These are phyloP conservation scores for Nothobranchius furzeri DNA, from an alignment of 2,113 vertebrate species.

Conservation along the genomic window DNA sequence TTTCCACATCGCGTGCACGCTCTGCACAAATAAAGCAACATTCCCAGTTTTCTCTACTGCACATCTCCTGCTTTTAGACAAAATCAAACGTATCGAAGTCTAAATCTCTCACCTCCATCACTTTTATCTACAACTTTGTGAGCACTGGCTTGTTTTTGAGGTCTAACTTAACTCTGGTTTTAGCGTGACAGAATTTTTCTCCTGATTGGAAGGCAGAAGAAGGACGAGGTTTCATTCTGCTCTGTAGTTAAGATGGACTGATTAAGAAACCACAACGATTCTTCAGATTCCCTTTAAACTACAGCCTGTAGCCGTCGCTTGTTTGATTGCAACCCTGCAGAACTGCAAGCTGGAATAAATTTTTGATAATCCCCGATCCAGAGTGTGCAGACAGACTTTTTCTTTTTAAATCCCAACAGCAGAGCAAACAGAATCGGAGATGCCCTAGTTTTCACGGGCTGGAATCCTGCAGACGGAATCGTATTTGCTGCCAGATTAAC, in stretches of 20 bases:
- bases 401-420: conserved; percentile 13
- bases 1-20: no score
- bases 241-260: not conserved
- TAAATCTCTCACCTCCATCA: no score
- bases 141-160: not conserved
- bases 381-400: no score
- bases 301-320: not conserved
- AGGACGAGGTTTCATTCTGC: not conserved
- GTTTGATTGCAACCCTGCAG: not conserved
- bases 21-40: no score
- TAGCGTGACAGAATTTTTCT: not conserved
- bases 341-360: not conserved
- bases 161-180: not conserved
- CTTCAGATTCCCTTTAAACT: not conserved
- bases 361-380: conserved; percentile 6
- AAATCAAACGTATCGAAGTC: no score
- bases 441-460: conserved; percentile 15
- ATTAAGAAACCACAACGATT: no score
- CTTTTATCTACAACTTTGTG: not conserved
- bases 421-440: not conserved
- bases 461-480: not conserved
- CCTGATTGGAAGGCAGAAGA: not conserved
- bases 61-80: no score
- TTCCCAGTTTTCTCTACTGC: no score
- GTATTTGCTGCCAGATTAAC: not conserved